These are phyloP conservation scores for Callimico goeldii DNA, from an alignment of 2,797 vertebrate species.

Conservation along the genomic window DNA sequence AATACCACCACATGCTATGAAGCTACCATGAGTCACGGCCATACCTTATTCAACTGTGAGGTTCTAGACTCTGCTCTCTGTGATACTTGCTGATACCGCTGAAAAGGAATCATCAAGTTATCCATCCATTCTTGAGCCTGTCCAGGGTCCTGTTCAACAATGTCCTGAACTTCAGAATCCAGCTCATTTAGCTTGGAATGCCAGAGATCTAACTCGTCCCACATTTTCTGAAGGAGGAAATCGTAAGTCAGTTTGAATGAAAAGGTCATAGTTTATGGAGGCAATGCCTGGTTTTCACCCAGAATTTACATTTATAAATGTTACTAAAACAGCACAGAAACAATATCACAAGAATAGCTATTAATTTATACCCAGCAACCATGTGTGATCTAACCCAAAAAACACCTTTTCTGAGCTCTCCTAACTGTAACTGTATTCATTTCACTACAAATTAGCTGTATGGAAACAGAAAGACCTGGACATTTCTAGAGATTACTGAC, in stretches of 20 bases:
- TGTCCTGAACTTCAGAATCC: constrained; percentile 92
- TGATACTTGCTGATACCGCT: constrained; percentile 89
- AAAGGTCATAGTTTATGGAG: neutral
- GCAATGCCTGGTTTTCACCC: neutral
- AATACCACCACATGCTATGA: rapidly evolving
- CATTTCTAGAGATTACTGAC: neutral
- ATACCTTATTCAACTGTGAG: constrained; percentile 92
- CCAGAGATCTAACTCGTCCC: constrained; percentile 94
- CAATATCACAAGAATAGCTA: neutral
- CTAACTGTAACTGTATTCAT: neutral
- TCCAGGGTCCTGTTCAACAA: constrained; percentile 89
- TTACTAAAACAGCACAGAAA: neutral
- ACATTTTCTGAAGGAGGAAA: constrained; percentile 86
- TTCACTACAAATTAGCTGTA: neutral
- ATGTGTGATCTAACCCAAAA: neutral
- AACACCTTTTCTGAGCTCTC: neutral
- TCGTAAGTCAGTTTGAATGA: neutral
- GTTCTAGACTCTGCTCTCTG: constrained; percentile 92
- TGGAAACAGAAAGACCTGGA: neutral
- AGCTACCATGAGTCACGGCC: neutral
- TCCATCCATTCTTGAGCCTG: constrained; percentile 89
- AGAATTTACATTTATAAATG: neutral
- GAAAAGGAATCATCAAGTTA: constrained; percentile 87
- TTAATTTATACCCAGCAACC: neutral
- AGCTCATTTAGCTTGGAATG: constrained; percentile 90